phyloP scores from a whole-genome alignment of 2,113 vertebrate genomes.

The Xiphophorus maculatus region DNA sequence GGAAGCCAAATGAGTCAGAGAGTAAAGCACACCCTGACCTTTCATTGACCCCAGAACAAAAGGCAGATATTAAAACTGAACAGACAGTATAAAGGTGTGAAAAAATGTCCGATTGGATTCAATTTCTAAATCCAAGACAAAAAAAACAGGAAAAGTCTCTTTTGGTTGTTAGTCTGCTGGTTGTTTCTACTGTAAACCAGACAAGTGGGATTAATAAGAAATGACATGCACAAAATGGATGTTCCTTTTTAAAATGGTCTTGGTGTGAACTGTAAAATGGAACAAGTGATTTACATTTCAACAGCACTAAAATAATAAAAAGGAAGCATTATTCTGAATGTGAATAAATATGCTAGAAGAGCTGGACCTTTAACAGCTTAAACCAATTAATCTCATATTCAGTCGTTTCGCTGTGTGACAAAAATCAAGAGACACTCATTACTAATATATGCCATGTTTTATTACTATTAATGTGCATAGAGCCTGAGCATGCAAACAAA shows the following conservation, averaged over 20 bases:
- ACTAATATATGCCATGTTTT: conserved; percentile 16
- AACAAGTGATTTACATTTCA: neutral
- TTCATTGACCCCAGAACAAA: neutral
- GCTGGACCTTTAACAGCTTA: neutral
- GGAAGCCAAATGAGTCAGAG: neutral
- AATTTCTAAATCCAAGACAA: neutral
- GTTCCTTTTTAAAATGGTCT: neutral
- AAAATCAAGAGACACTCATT: conserved; percentile 2
- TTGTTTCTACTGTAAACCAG: neutral
- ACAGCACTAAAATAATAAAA: conserved; percentile 1
- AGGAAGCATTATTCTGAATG: neutral
- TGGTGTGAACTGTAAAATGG: neutral
- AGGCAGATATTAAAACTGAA: neutral
- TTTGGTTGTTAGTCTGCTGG: neutral
- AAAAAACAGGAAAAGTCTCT: neutral
- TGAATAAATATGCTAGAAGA: neutral
- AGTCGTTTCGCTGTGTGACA: neutral
- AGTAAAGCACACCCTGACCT: neutral
- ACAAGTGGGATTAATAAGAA: neutral
- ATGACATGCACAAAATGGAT: neutral
- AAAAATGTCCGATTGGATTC: neutral
- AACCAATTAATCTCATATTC: neutral
- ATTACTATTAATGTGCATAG: conserved; percentile 27
- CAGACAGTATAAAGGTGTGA: neutral
- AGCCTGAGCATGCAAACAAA: conserved; percentile 16